Evolutionary conservation across 2,797 vertebrate genomes (phyloP), one percentile per base, ranked within the genome.

Genomic region (Takifugu ocellatus): DNA sequence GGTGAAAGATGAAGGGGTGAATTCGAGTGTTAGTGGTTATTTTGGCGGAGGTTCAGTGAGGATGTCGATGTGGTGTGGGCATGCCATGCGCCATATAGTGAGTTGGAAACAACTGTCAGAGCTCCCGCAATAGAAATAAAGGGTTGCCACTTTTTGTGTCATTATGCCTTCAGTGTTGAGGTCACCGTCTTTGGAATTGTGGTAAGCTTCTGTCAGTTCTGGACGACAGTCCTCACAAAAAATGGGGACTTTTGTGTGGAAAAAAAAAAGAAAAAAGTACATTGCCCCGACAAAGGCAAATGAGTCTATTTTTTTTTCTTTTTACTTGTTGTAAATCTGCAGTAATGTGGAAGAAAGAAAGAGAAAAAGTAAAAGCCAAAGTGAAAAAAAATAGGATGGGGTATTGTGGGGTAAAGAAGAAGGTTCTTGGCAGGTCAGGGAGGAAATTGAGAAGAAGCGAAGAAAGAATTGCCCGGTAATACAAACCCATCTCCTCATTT

Each of bases 21-120:
- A 82, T 90, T 84, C 88, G 70, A 78, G 86, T 89, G 89, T 90
- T 89, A 90, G 89, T 90, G 89, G 87, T 90, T 90, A 90, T 86
- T 86, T 58, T 82, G 55, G 81, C 68, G 46, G 49, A 31, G 62
- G 64, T 59, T 67, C 54, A 58, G 81, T 84, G 79, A 78, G 68
- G 59, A 51, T 62, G 70, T 76, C 51, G 31, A 79, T 85, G 87
- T 77, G 39, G 59, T 81, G 84, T 92, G 90, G 89, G 89, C 94
- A 96, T 96, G 96, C 94, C 94, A 97, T 97, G 95, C 94, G 92
- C 91, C 85, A 90, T 39, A 39, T 86, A 84, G 84, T 91, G 88
- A 89, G 86, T 84, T 89, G 86, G 92, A 92, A 93, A 94, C 90
- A 93, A 93, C 79, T 72, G 92, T 92, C 89, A 91, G 92, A 93